phyloP scores from a whole-genome alignment of 2,888 invertebrate genomes.

The Drosophila falleni region DNA sequence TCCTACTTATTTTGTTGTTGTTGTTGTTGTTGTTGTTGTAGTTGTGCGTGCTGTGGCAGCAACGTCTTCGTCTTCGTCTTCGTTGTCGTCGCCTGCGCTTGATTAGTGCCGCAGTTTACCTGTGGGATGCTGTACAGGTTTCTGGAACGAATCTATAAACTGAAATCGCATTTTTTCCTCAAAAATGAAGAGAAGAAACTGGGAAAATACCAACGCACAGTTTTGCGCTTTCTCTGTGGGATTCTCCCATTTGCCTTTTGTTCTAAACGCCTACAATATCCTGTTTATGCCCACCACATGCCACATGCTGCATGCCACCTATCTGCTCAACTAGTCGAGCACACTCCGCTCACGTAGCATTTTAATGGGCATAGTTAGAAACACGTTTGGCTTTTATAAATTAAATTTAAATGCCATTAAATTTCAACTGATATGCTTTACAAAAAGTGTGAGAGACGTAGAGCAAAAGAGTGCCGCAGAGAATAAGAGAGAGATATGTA shows the following conservation, averaged over 20 bases:
- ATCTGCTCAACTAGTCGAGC: constrained; percentile 2
- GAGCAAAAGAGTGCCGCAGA: background rate
- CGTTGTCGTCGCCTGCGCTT: constrained; percentile 45
- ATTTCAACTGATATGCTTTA: constrained; percentile 52
- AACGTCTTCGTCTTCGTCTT: constrained; percentile 8
- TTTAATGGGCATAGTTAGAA: constrained; percentile 59
- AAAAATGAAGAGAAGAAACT: constrained; percentile 22
- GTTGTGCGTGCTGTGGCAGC: constrained; percentile 23
- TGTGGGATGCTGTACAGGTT: constrained; percentile 76
- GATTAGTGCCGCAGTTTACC: constrained; percentile 80
- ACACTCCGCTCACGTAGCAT: constrained; percentile 2
- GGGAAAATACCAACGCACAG: constrained; percentile 74
- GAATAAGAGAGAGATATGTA: constrained; percentile 24
- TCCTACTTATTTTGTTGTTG: background rate
- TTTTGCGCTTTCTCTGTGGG: constrained; percentile 60
- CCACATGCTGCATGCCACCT: constrained; percentile 13
- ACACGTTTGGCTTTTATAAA: constrained; percentile 72
- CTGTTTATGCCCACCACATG: constrained; percentile 45
- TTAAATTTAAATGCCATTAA: constrained; percentile 76
- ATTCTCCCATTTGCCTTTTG: constrained; percentile 48
- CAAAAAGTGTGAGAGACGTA: constrained; percentile 35
- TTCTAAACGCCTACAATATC: constrained; percentile 72
- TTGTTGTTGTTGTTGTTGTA: constrained; percentile 24
- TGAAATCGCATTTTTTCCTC: constrained; percentile 62
- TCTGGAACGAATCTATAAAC: constrained; percentile 80